These are phyloP conservation scores for Ryuthela nishihirai DNA, from an alignment of 2,888 invertebrate genomes.

Conservation along the genomic window DNA sequence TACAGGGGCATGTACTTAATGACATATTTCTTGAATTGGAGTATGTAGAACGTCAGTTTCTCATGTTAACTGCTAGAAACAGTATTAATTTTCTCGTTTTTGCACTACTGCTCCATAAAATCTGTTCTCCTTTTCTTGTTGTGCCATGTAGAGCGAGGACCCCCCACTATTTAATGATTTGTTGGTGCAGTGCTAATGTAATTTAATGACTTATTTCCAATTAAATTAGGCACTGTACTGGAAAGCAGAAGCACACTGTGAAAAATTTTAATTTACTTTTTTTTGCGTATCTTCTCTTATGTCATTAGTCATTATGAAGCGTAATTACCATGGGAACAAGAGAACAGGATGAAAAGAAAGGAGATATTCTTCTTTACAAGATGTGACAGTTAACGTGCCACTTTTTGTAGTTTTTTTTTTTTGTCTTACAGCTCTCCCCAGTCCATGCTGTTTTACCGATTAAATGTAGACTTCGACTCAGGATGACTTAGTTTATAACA, in stretches of 20 bases:
- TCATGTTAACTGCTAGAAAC: constrained; percentile 32
- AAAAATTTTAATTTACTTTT: constrained; percentile 36
- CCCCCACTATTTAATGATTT: constrained; percentile 37
- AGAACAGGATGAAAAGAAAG: constrained; percentile 24
- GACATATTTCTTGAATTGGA: constrained; percentile 28
- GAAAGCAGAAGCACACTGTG: constrained; percentile 30
- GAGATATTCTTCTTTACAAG: constrained; percentile 4
- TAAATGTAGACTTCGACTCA: no score
- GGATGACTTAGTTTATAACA: no score
- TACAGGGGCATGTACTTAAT: constrained; percentile 30
- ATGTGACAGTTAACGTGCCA: constrained; percentile 13
- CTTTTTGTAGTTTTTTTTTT: constrained; percentile 8
- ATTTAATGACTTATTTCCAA: constrained; percentile 39
- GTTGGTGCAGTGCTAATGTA: constrained; percentile 37
- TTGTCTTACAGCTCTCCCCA: neutral
- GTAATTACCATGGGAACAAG: constrained; percentile 23
- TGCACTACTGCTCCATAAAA: constrained; percentile 27
- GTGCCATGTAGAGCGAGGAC: neutral
- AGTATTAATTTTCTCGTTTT: constrained; percentile 37
- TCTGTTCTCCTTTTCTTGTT: constrained; percentile 28
- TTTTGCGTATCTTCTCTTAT: constrained; percentile 18
- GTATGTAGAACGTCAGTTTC: constrained; percentile 23
- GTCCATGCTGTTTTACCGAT: no score
- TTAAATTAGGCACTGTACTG: constrained; percentile 37
- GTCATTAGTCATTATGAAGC: constrained; percentile 32